These are phyloP conservation scores for Calycopis cecrops DNA, from an alignment of 1,140 invertebrate species.

Conservation along the genomic window DNA sequence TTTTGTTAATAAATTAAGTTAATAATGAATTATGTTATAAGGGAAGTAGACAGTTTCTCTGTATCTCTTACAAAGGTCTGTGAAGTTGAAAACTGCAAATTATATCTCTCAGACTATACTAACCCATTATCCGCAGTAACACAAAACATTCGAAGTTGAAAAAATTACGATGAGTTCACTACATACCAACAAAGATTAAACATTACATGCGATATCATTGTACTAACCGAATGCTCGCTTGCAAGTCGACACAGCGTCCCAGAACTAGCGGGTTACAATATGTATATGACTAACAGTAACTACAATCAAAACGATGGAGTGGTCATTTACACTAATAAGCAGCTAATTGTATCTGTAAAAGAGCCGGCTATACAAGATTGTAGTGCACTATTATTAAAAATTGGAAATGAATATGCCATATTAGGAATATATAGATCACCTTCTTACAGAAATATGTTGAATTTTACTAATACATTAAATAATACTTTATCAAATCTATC, in stretches of 20 bases:
- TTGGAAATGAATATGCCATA: constrained; percentile 2
- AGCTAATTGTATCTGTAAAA: background rate
- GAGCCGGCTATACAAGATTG: background rate
- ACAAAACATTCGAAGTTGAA: background rate
- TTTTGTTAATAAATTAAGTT: too few species aligned
- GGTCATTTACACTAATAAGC: background rate
- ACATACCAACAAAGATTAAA: background rate
- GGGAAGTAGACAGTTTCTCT: background rate
- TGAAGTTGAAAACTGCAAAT: constrained; percentile 1
- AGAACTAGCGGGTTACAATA: background rate
- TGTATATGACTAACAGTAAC: constrained; percentile 1
- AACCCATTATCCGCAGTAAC: background rate
- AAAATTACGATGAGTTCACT: background rate
- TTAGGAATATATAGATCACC: constrained; percentile 5
- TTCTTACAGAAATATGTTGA: background rate
- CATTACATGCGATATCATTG: background rate
- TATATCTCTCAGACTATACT: background rate
- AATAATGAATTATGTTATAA: background rate
- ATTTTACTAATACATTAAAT: constrained; percentile 1
- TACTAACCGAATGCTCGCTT: constrained; percentile 2
- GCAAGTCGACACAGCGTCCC: background rate
- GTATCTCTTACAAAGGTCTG: background rate
- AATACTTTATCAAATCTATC: background rate
- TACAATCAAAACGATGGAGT: background rate
- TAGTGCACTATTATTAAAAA: constrained; percentile 7